Percentiles rank a stretch among this genome's conserved stretches.
These are phyloP conservation scores for Pheosia tremula DNA, from an alignment of 2,888 invertebrate species.

Conservation along the genomic window DNA sequence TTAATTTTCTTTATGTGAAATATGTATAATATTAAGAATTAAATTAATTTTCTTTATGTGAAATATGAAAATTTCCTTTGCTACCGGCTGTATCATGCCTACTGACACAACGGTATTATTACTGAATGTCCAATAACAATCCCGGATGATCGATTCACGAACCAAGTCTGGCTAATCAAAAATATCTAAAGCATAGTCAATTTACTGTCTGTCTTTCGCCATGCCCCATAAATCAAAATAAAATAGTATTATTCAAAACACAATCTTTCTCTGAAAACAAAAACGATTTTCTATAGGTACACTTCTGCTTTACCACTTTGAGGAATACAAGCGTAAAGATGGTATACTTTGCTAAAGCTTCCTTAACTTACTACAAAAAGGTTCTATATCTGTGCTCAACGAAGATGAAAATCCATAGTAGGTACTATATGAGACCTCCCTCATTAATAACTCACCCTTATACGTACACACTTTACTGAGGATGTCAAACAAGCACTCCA, in stretches of 20 bases:
- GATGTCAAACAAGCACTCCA: constrained; percentile 26
- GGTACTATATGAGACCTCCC: too few species aligned
- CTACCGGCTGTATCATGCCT: not conserved
- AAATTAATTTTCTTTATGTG: not conserved
- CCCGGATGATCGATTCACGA: not conserved
- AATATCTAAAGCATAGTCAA: constrained; percentile 9
- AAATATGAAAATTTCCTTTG: not conserved
- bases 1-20: too few species aligned
- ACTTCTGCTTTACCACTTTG: too few species aligned
- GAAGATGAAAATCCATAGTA: not conserved
- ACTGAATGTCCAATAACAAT: not conserved
- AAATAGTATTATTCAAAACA: not conserved
- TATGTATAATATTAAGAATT: too few species aligned
- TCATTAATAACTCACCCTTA: constrained; percentile 26
- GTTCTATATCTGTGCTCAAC: too few species aligned
- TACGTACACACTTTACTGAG: constrained; percentile 23
- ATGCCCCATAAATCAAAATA: constrained; percentile 7
- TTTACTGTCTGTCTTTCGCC: constrained; percentile 18
- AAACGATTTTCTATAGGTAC: too few species aligned
- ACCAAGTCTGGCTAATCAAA: constrained; percentile 7
- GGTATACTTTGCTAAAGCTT: too few species aligned
- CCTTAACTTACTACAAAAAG: too few species aligned
- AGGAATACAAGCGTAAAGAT: too few species aligned
- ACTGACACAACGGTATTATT: not conserved
- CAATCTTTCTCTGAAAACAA: too few species aligned